These are phyloP conservation scores for Spongia lamella DNA, from an alignment of 37 sponge, comb jelly and placozoan genomes.

Conservation along the genomic window DNA sequence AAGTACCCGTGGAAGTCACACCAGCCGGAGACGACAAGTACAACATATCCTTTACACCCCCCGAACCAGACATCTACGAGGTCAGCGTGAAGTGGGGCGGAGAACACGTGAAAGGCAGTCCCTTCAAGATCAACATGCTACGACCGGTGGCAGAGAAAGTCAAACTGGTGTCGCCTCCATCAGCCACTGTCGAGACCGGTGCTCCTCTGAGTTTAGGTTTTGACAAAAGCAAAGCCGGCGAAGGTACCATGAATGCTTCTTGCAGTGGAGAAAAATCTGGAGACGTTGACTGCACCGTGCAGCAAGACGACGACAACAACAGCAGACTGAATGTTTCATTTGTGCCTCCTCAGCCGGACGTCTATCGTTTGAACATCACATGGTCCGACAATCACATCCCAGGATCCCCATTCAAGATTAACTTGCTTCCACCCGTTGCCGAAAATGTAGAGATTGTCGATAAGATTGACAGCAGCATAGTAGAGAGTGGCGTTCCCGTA, in stretches of 20 bases:
- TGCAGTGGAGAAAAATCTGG: constrained; percentile 33
- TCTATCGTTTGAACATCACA: neutral
- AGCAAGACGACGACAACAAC: no score
- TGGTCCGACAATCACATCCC: constrained; percentile 38
- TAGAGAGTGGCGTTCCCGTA: constrained; percentile 24
- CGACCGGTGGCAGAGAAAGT: constrained; percentile 48
- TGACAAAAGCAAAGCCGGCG: constrained; percentile 65
- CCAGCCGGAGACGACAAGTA: constrained; percentile 35
- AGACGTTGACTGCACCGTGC: no score
- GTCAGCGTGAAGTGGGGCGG: constrained; percentile 61
- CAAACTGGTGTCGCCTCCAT: constrained; percentile 36
- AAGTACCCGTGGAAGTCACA: constrained; percentile 28
- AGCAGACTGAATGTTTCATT: no score
- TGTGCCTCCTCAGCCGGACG: no score
- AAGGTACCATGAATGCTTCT: constrained; percentile 34
- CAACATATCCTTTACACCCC: constrained; percentile 68
- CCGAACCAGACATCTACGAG: constrained; percentile 37
- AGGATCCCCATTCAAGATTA: constrained; percentile 59
- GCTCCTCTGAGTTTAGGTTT: constrained; percentile 21
- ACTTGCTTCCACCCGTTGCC: constrained; percentile 21
- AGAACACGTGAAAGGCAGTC: constrained; percentile 61
- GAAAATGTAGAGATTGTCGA: neutral
- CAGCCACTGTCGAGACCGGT: constrained; percentile 19
- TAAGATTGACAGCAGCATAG: no score
- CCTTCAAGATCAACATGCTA: constrained; percentile 58